Evolutionary conservation across 1,140 invertebrate genomes (phyloP).

Genomic region (Nebria ingens): DNA sequence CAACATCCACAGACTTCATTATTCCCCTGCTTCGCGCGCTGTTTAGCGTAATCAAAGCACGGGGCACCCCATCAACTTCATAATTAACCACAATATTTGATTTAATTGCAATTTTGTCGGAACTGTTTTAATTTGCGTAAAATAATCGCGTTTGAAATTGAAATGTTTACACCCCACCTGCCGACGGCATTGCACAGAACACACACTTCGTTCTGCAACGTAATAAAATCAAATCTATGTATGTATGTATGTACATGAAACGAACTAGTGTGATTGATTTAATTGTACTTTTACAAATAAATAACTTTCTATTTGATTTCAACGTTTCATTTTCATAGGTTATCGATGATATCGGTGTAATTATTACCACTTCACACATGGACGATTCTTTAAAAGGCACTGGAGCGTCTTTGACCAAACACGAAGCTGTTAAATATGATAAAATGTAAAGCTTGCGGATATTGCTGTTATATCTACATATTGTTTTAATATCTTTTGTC

Average conservation of each 20-base stretch:
- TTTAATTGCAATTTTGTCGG: conserved; percentile 8
- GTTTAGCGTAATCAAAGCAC: conserved; percentile 12
- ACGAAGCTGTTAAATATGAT: conserved; percentile 51
- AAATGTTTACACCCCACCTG: background rate
- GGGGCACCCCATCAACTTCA: conserved; percentile 2
- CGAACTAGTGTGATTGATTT: background rate
- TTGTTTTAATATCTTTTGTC: background rate
- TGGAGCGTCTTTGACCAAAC: conserved; percentile 50
- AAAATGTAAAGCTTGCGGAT: conserved; percentile 53
- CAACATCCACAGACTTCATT: conserved; percentile 1
- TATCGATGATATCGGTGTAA: conserved; percentile 9
- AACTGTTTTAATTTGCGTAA: conserved; percentile 6
- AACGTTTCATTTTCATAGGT: conserved; percentile 22
- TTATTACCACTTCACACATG: conserved; percentile 42
- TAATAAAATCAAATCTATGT: conserved; percentile 7
- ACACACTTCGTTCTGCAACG: no score
- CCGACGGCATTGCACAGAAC: no score
- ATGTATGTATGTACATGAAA: background rate
- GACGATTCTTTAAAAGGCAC: conserved; percentile 46
- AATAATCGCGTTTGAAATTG: conserved; percentile 3
- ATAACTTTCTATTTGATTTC: no score
- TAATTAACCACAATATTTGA: conserved; percentile 9
- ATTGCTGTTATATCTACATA: conserved; percentile 17
- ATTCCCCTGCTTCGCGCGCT: conserved; percentile 5
- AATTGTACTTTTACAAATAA: no score